Evolutionary conservation across 2,888 invertebrate species (phyloP), one percentile per base, ranked within the genome.

Genomic region (Dicyrtomina minuta): DNA sequence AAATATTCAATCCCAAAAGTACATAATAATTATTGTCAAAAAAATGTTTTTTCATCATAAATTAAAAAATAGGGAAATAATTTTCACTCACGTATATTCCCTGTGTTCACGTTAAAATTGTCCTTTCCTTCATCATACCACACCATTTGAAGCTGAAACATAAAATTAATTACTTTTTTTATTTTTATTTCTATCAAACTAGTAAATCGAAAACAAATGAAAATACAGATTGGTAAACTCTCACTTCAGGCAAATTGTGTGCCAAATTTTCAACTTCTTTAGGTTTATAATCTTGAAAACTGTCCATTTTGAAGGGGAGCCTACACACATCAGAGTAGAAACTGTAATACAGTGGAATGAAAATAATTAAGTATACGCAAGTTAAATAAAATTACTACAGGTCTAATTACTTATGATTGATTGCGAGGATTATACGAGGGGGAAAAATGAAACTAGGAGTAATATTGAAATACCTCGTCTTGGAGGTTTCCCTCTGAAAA

Each of bases 161-260:
- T n/a, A n/a, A n/a, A n/a, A n/a, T n/a, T n/a, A n/a, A n/a, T n/a
- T n/a, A n/a, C n/a, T n/a, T n/a, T n/a, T n/a, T n/a, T n/a, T n/a
- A n/a, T n/a, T n/a, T n/a, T n/a, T n/a, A n/a, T n/a, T n/a, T n/a
- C n/a, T n/a, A n/a, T 41, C 43, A 60, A 43, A 33, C 15, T 17
- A 41, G 8, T 60, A 24, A 41, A 41, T 60, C 22, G 20, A 39
- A 17, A 58, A 27, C 4, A 60, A 43, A 22, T 41, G 6, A 60
- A 41, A 60, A 15, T 15, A 43, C 17, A 55, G n/a, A 15, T 8
- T 6, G 17, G 17, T 6, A 49, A 6, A n/a, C 6, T 55, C 33
- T 43, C 26, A 61, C 61, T 15, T 61, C 61, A 44, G 61, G 61
- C 46, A 61, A 20, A 46, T 61, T 61, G 46, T 61, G 61, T 26